Evolutionary conservation across 2,113 vertebrate genomes (phyloP).

Genomic region (Marmota monax): DNA sequence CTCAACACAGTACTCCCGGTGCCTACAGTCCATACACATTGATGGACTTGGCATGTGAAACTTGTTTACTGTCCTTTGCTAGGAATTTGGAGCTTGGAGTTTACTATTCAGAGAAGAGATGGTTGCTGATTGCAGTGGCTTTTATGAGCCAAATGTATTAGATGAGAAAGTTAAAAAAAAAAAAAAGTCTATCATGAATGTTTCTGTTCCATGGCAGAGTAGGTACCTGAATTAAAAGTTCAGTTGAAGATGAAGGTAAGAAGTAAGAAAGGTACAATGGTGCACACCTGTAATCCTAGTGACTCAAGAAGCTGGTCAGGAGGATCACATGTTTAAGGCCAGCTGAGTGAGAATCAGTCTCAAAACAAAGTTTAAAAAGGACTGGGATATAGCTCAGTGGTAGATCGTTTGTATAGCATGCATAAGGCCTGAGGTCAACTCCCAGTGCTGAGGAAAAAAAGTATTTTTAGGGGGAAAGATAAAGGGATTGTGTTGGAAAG

Average conservation of each 20-base stretch:
- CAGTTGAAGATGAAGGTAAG: background rate
- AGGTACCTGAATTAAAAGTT: conserved; percentile 36
- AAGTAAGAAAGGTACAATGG: background rate
- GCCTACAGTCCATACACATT: background rate
- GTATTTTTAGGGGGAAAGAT: background rate
- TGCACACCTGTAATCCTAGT: background rate
- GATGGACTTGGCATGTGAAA: background rate
- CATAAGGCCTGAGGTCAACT: background rate
- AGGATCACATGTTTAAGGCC: background rate
- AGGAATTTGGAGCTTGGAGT: background rate
- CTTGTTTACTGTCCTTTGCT: background rate
- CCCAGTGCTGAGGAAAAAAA: background rate
- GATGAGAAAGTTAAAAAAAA: background rate
- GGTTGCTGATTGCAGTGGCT: background rate
- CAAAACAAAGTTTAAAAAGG: background rate
- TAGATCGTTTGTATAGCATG: background rate
- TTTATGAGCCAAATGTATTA: background rate
- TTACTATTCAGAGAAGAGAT: background rate
- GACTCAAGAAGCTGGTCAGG: background rate
- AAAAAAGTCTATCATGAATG: background rate
- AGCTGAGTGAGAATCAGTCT: background rate
- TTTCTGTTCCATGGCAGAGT: background rate
- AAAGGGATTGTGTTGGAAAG: conserved; percentile 27
- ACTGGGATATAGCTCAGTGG: background rate
- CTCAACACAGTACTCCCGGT: background rate